Conservation (phyloP, 2,888 invertebrate genomes). For the Temnothorax rugatulus region DNA sequence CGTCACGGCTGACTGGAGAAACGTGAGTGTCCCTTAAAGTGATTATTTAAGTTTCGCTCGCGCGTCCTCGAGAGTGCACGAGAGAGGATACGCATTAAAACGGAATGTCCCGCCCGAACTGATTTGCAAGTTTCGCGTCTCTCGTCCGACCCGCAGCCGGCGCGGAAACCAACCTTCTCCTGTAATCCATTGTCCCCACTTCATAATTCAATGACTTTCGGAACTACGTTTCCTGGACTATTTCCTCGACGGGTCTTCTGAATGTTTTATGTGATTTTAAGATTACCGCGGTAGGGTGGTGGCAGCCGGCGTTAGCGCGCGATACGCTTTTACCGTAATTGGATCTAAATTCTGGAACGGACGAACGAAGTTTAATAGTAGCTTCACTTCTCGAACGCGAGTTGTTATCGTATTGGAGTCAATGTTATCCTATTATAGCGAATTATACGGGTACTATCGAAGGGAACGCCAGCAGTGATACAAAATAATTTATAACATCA, state of each 20-base stretch:
- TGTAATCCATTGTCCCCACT: slow-evolving; percentile 59
- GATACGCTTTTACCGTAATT: slow-evolving; percentile 55
- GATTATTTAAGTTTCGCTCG: slow-evolving; percentile 44
- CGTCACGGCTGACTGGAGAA: slow-evolving; percentile 7
- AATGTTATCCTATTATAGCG: slow-evolving; percentile 48
- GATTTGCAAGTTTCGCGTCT: slow-evolving; percentile 60
- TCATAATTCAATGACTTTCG: slow-evolving; percentile 70
- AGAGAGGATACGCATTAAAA: slow-evolving; percentile 30
- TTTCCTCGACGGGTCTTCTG: slow-evolving; percentile 52
- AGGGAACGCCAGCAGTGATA: neutral
- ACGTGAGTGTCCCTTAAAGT: slow-evolving; percentile 10
- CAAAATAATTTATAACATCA: slow-evolving; percentile 41
- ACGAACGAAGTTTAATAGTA: slow-evolving; percentile 40
- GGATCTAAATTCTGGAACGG: slow-evolving; percentile 50
- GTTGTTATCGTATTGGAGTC: slow-evolving; percentile 35
- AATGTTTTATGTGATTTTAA: slow-evolving; percentile 60
- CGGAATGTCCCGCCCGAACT: slow-evolving; percentile 27
- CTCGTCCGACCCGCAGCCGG: slow-evolving; percentile 25
- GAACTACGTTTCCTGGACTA: slow-evolving; percentile 51
- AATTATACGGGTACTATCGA: slow-evolving; percentile 26
- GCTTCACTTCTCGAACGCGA: slow-evolving; percentile 9
- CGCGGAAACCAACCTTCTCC: slow-evolving; percentile 52
- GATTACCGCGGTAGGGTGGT: slow-evolving; percentile 15
- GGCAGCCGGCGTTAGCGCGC: neutral
- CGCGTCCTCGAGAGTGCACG: neutral